phyloP scores from a whole-genome alignment of 53 echinoderm and acorn worm species.

The Actinopyga echinites region DNA sequence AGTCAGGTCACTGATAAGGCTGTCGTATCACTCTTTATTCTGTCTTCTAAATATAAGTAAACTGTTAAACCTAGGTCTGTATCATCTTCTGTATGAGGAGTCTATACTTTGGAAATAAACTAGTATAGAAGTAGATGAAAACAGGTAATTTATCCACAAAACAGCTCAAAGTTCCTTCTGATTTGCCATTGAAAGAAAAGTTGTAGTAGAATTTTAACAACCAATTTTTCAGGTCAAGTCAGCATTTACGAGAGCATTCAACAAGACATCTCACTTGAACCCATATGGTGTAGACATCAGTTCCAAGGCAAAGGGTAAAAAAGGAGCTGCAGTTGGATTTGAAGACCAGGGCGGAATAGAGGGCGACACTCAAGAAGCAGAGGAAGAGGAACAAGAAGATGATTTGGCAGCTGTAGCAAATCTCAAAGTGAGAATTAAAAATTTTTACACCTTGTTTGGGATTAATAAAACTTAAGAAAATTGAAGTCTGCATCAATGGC shows the following conservation, averaged over 20 bases:
- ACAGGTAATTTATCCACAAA: too few species aligned
- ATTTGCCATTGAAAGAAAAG: too few species aligned
- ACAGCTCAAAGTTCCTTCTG: too few species aligned
- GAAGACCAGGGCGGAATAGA: conserved; percentile 48
- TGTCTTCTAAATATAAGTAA: too few species aligned
- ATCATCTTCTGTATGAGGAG: too few species aligned
- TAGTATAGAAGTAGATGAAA: too few species aligned
- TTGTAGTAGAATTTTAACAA: neutral
- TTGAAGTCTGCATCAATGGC: too few species aligned
- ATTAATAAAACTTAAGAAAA: neutral
- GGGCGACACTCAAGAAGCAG: conserved; percentile 37
- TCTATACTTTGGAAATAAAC: too few species aligned
- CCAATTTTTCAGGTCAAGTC: conserved; percentile 75
- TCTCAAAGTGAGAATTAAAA: neutral
- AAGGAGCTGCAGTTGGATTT: conserved; percentile 35
- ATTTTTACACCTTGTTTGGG: neutral
- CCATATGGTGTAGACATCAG: conserved; percentile 64
- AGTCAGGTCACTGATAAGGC: too few species aligned
- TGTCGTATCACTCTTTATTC: too few species aligned
- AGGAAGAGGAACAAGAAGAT: conserved; percentile 52
- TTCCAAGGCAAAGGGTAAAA: conserved; percentile 61
- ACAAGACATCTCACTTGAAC: conserved; percentile 79
- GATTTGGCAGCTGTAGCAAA: neutral
- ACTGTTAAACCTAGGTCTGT: too few species aligned
- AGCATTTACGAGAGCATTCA: conserved; percentile 89